These are phyloP conservation scores for Entomobrya multifasciata DNA, from an alignment of 2,888 invertebrate genomes.

Conservation along the genomic window DNA sequence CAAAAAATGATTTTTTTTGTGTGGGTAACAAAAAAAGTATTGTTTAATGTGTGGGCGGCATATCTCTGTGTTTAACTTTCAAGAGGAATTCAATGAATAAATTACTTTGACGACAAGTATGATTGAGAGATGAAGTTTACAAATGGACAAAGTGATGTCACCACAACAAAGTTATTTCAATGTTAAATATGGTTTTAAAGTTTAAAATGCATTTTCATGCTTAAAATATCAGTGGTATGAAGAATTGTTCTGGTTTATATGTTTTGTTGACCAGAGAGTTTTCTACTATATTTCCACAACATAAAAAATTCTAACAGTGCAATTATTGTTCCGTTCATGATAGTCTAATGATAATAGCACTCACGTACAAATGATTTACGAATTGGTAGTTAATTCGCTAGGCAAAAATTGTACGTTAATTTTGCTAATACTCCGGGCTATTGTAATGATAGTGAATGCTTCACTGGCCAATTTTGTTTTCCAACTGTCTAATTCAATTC, in stretches of 20 bases:
- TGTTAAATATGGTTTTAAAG: too few relatives aligned
- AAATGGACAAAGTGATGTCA: conserved; percentile 1
- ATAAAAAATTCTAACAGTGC: background rate
- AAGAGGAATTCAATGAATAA: conserved; percentile 4
- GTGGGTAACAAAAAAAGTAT: background rate
- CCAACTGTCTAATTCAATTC: conserved; percentile 8
- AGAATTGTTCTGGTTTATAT: too few relatives aligned
- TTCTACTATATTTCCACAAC: too few relatives aligned
- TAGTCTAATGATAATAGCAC: background rate
- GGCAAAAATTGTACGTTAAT: background rate
- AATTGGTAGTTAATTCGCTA: conserved; percentile 11
- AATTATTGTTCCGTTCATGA: background rate
- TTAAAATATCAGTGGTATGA: too few relatives aligned
- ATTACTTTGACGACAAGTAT: background rate
- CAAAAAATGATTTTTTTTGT: background rate
- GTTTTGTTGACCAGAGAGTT: too few relatives aligned
- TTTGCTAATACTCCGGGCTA: conserved; percentile 6
- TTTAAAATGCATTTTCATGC: too few relatives aligned
- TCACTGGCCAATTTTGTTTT: conserved; percentile 1
- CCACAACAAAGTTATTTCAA: background rate
- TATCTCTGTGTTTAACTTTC: background rate
- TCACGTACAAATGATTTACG: conserved; percentile 15
- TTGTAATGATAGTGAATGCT: conserved; percentile 16
- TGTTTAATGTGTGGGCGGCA: conserved; percentile 26
- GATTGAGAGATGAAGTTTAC: conserved; percentile 7